These are phyloP conservation scores for Onychostruthus taczanowskii DNA, from an alignment of 2,113 vertebrate species.

Conservation along the genomic window DNA sequence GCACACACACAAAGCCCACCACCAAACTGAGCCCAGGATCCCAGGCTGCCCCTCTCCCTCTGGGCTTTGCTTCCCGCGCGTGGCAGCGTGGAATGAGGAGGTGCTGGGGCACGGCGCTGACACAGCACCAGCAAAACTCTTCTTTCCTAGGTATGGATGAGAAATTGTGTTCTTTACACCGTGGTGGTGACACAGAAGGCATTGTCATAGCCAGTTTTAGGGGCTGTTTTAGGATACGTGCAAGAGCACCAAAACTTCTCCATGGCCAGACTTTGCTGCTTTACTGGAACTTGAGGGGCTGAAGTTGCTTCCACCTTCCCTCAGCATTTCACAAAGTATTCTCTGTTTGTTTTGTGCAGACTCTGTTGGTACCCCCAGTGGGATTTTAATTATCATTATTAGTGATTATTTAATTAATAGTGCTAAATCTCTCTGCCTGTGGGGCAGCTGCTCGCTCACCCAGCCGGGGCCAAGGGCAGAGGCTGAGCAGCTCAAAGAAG, in stretches of 20 bases:
- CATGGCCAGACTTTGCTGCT: neutral
- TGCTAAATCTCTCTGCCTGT: neutral
- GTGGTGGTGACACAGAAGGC: neutral
- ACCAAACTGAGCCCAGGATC: neutral
- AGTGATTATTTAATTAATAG: neutral
- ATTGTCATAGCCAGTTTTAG: neutral
- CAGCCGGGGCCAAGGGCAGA: neutral
- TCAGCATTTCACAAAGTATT: neutral
- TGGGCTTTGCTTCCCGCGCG: fast-evolving
- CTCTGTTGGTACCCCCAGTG: neutral
- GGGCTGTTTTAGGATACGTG: neutral
- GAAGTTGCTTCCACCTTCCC: neutral
- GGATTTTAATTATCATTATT: neutral
- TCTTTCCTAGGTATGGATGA: neutral
- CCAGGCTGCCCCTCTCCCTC: neutral
- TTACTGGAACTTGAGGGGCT: neutral
- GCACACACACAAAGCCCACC: neutral
- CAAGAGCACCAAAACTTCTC: neutral
- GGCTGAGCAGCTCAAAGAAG: neutral
- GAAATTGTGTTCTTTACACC: neutral
- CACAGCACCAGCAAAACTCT: neutral
- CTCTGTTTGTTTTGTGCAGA: neutral
- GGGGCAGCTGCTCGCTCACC: neutral
- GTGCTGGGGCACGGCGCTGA: neutral
- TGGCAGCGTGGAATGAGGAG: neutral